Base-by-base conservation (phyloP, 2,797 vertebrate genomes). In the Sebastiscus tertius region DNA sequence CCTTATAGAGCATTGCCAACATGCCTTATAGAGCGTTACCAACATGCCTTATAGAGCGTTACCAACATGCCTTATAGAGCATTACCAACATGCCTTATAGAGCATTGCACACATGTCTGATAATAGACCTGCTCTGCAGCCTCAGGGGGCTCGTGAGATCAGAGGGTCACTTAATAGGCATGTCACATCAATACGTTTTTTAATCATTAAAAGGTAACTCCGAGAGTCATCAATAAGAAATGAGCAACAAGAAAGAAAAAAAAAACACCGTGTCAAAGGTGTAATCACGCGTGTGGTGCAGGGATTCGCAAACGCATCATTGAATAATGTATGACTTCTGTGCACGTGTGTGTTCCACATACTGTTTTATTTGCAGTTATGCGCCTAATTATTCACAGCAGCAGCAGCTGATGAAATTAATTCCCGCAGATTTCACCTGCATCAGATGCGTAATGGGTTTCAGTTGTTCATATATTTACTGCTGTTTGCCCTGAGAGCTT, bases 241-340 rank as follows among this genome's bases (percentile, higher is more conserved):
- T 59, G 65, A 79, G 58, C 39, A 56, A 77, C 16, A 76, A 63
- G 3, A 61, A 62, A 20, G 49, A 55, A 60, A 71, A 56, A 68
- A 66, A 49, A 49, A 18, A 49, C 16, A 18, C 14, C 3, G 52
- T 82, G 64, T 84, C 64, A 82, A 72, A 81, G 63, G 80, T 88
- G 83, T 76, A 83, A 75, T 78, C 84, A 75, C 39, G 80, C 65
- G 62, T 65, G 75, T 83, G 61, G 60, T 82, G 79, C 81, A 81
- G 75, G 73, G 81, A 82, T 89, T 91, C 79, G 66, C 77, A 42
- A 78, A 86, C 55, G 62, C 75, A 76, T 5, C 14, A 36, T 46
- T 92, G 84, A 88, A 91, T 91, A 75, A 93, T 88, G 34, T 20
- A 92, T 85, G 59, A 87, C 73, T 7, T 20, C 42, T 8, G 59